Evolutionary conservation across 2,113 vertebrate species (phyloP), one percentile per base, ranked within the genome.

Genomic region (Antechinus flavipes): DNA sequence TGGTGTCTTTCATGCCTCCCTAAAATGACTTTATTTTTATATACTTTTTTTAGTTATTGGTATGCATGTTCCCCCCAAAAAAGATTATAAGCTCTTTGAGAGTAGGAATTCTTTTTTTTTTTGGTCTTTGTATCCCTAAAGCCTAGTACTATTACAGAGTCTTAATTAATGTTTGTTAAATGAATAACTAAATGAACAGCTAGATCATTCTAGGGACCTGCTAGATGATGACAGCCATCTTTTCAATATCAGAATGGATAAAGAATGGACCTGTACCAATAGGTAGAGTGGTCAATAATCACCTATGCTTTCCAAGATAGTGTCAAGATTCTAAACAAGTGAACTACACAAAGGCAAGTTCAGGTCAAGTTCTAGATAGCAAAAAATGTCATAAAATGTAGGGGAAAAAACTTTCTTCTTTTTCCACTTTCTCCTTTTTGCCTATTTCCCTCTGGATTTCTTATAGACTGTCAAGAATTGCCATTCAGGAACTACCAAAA

Each of bases 401-500:
- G 16, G 35, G 89, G 91, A 58, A 58, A 58, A 61, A 11, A 26
- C 56, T 11, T 30, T 11, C 30, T 76, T 35, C 35, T n/a, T 93
- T 35, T 95, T 55, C 26, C 92, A 95, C 91, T 58, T 49, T 91
- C 54, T 93, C 8, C 35, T 91, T 91, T 54, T 54, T 93, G 93
- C 26, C 91, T 90, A 92, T 52, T 90, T 58, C 12, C 55, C 92
- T 94, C 92, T 84, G n/a, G 42, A 91, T 58, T 54, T 54, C 35
- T 91, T 76, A 54, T 50, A 91, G 30, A 89, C 96, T 96, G 93
- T 96, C 91, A 97, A 95, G 90, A 89, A 94, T 97, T 46, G 95
- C 96, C 5, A 54, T 97, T 96, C 58, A 91, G 91, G 95, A 26
- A 89, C 2, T 76, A 90, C n/a, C 91, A 84, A 90, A 90, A 96